These are phyloP conservation scores for Pheosia tremula DNA, from an alignment of 2,888 invertebrate genomes.

Conservation along the genomic window DNA sequence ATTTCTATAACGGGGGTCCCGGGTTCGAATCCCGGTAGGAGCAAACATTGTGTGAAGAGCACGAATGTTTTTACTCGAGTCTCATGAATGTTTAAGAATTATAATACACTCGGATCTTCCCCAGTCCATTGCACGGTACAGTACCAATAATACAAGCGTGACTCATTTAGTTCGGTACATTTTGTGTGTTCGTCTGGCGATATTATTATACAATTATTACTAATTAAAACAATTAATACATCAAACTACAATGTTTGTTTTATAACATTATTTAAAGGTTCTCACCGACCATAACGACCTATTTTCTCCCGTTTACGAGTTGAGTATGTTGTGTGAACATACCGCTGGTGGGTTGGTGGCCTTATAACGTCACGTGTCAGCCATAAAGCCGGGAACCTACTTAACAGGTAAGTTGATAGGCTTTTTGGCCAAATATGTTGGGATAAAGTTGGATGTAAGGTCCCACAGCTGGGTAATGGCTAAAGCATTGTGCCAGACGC, in stretches of 20 bases:
- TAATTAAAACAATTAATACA: neutral
- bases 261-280: neutral
- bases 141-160: no score
- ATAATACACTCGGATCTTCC: no score
- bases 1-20: no score
- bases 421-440: neutral
- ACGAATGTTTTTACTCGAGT: no score
- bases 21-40: no score
- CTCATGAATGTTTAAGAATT: no score
- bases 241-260: neutral
- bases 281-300: neutral
- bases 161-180: no score
- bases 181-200: no score
- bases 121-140: no score
- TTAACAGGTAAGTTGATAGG: neutral
- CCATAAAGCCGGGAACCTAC: conserved; percentile 23
- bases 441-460: neutral
- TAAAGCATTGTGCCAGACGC: neutral
- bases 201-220: no score
- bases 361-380: conserved; percentile 42
- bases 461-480: neutral
- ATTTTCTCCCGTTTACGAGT: conserved; percentile 1
- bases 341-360: conserved; percentile 29
- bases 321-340: neutral
- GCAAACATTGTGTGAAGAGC: no score